Conservation (phyloP, 2,797 vertebrate species). For the Nasua narica region DNA sequence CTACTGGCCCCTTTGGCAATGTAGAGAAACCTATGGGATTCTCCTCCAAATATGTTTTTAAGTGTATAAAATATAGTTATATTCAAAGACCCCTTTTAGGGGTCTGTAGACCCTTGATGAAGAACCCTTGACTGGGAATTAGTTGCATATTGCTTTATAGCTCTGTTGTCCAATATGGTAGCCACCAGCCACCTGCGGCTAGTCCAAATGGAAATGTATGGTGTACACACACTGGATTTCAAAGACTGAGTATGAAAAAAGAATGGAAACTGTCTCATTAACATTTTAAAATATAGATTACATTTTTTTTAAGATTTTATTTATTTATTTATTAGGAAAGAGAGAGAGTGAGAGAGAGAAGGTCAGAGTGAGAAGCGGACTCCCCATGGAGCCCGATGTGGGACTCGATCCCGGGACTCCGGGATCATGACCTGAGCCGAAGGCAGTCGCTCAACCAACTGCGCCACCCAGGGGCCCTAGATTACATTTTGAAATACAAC, state of each 20-base stretch:
- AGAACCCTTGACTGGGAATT: not conserved
- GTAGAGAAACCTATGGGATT: not conserved
- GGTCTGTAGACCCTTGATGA: not conserved
- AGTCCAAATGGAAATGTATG: not conserved
- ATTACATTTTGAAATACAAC: not conserved
- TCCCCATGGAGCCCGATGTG: no score
- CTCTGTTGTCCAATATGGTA: not conserved
- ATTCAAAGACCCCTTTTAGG: not conserved
- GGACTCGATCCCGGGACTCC: no score
- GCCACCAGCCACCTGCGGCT: not conserved
- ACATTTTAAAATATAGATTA: conserved; percentile 14
- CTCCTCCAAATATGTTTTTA: not conserved
- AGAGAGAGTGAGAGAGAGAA: no score
- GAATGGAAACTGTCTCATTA: not conserved
- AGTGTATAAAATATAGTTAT: not conserved
- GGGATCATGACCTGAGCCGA: no score
- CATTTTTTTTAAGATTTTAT: no score
- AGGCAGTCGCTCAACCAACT: no score
- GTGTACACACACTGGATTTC: not conserved
- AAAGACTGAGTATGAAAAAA: not conserved
- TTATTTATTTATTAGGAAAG: no score
- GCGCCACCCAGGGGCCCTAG: no score
- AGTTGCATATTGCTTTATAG: not conserved
- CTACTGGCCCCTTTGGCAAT: not conserved
- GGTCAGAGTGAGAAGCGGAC: no score